phyloP scores from a whole-genome alignment of 2,888 invertebrate genomes.

The Eilema sororculum region DNA sequence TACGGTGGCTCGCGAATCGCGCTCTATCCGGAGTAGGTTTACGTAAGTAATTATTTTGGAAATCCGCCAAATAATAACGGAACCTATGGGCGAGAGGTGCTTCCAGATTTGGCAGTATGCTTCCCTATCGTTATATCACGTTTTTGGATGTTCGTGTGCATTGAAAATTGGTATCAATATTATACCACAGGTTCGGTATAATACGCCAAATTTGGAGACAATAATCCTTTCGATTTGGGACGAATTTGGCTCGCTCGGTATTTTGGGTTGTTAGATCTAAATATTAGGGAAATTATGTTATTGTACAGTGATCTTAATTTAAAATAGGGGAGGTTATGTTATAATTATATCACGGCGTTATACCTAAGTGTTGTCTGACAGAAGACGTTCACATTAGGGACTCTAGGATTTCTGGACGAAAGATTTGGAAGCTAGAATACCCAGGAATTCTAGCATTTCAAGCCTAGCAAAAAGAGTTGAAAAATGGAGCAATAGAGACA shows the following conservation, averaged over 20 bases:
- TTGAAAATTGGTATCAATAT: slow-evolving; percentile 53
- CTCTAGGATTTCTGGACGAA: too few species aligned
- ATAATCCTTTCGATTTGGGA: slow-evolving; percentile 26
- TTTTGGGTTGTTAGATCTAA: not conserved
- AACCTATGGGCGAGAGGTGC: slow-evolving; percentile 65
- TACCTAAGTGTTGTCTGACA: too few species aligned
- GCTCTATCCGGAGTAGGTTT: slow-evolving; percentile 62
- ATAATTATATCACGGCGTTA: too few species aligned
- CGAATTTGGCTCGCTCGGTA: not conserved
- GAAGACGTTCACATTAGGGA: too few species aligned
- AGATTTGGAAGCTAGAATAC: too few species aligned
- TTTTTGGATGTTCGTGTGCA: slow-evolving; percentile 55
- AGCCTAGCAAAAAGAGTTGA: too few species aligned
- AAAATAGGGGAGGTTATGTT: too few species aligned
- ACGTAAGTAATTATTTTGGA: slow-evolving; percentile 85
- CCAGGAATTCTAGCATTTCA: too few species aligned
- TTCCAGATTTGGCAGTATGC: slow-evolving; percentile 71
- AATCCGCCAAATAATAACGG: slow-evolving; percentile 78
- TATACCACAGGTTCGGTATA: slow-evolving; percentile 36
- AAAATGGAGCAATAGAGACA: too few species aligned
- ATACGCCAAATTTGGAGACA: slow-evolving; percentile 24
- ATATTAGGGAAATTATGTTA: not conserved
- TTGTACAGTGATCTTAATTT: not conserved
- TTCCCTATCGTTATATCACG: slow-evolving; percentile 51
- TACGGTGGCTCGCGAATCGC: slow-evolving; percentile 33